Evolutionary conservation across 2,113 vertebrate species (phyloP).

Genomic region (Microcebus murinus): DNA sequence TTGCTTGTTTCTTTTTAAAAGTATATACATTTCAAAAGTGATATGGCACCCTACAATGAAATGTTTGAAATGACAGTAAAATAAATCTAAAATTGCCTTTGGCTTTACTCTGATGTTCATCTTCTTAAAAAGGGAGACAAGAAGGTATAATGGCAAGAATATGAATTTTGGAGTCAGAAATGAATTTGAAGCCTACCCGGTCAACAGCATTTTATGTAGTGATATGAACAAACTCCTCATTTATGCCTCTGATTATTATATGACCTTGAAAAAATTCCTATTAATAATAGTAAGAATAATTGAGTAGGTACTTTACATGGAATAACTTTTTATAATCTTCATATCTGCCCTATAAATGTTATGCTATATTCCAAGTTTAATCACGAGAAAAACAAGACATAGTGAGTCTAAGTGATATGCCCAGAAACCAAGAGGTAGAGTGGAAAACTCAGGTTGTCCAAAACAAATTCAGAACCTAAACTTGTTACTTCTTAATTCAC

Average conservation of each 20-base stretch:
- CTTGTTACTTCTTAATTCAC: too few species aligned
- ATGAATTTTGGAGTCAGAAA: background rate
- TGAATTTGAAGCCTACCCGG: background rate
- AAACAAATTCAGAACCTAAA: background rate
- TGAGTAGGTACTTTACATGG: background rate
- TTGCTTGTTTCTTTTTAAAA: conserved; percentile 37
- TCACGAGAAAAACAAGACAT: background rate
- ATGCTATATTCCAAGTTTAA: background rate
- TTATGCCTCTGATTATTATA: background rate
- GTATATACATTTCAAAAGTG: conserved; percentile 59
- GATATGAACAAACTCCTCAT: background rate
- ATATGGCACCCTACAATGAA: conserved; percentile 30
- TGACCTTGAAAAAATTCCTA: background rate
- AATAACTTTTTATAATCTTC: background rate
- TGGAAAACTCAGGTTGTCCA: background rate
- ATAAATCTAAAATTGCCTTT: conserved; percentile 67
- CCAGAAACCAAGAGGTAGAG: background rate
- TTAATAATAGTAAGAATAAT: background rate
- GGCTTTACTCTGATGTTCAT: conserved; percentile 48
- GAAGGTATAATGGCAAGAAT: background rate
- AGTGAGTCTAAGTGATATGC: background rate
- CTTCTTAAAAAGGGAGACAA: conserved; percentile 48
- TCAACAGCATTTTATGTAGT: background rate
- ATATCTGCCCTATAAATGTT: background rate
- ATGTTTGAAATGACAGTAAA: conserved; percentile 57